Conservation (phyloP, 2,888 invertebrate genomes). For the Choristoneura rosaceana region DNA sequence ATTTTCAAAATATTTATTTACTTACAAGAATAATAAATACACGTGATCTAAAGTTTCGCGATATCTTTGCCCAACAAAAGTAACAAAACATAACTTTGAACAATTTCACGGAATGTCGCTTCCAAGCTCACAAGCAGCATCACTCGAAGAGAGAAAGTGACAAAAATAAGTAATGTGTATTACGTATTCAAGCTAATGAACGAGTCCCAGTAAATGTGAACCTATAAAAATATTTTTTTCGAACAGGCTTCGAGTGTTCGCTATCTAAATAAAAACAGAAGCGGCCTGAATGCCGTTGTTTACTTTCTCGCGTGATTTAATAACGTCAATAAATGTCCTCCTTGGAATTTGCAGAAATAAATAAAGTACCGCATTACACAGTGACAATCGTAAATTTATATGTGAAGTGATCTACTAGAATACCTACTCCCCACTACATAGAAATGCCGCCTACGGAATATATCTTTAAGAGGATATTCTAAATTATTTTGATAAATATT, state of each 20-base stretch:
- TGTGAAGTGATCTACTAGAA: no score
- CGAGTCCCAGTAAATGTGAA: conserved; percentile 38
- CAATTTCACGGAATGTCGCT: conserved; percentile 20
- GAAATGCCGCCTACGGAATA: no score
- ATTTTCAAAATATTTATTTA: no score
- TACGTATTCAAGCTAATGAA: conserved; percentile 40
- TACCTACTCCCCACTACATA: no score
- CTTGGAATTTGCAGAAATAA: conserved; percentile 17
- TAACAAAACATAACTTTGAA: neutral
- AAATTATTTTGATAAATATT: no score
- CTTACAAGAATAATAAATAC: neutral
- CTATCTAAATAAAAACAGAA: conserved; percentile 37
- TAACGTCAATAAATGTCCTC: conserved; percentile 19
- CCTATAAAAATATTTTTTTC: conserved; percentile 38
- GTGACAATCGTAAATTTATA: neutral
- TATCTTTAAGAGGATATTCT: no score
- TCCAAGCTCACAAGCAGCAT: conserved; percentile 23
- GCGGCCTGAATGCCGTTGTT: conserved; percentile 31
- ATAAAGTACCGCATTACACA: neutral
- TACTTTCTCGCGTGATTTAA: conserved; percentile 35
- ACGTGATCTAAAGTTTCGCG: neutral
- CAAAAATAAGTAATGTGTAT: conserved; percentile 52
- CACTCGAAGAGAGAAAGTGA: conserved; percentile 52
- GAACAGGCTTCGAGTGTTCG: conserved; percentile 24
- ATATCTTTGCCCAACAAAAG: neutral